A percentile compares a stretch with the other conserved stretches of the same genome.
phyloP scores from a whole-genome alignment of 2,888 invertebrate genomes.

The Phasia obesa region DNA sequence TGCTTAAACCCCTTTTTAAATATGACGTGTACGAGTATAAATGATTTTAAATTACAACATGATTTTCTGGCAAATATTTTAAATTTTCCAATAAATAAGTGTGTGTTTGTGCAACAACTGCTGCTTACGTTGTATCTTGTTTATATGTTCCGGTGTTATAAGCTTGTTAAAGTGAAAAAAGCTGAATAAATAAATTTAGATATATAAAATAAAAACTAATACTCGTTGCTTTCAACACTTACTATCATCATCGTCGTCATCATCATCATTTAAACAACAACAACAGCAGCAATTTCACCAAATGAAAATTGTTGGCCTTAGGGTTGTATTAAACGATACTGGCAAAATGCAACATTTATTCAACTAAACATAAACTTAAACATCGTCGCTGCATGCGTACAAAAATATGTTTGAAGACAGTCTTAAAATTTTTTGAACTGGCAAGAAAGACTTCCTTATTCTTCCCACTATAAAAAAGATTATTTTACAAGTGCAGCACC shows the following conservation, averaged over 20 bases:
- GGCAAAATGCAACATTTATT: constrained; percentile 17
- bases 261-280: constrained; percentile 23
- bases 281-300: constrained; percentile 42
- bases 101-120: constrained; percentile 1
- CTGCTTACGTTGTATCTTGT: constrained; percentile 17
- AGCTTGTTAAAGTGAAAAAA: constrained; percentile 56
- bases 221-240: constrained; percentile 60
- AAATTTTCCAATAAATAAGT: constrained; percentile 47
- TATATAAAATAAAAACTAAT: constrained; percentile 33
- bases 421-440: no score
- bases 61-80: constrained; percentile 68
- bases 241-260: constrained; percentile 44
- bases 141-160: constrained; percentile 52
- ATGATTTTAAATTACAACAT: constrained; percentile 63
- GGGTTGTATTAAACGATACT: constrained; percentile 58
- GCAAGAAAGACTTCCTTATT: no score
- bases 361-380: constrained; percentile 5
- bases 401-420: not conserved
- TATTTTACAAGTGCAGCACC: no score
- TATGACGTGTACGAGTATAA: constrained; percentile 15
- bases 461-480: no score
- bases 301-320: constrained; percentile 56
- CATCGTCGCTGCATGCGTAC: not conserved
- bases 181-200: no score
- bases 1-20: constrained; percentile 23